A percentile compares a stretch with the other conserved stretches of the same genome.
Evolutionary conservation across 2,888 invertebrate species (phyloP).

Genomic region (Drosophila koepferae): DNA sequence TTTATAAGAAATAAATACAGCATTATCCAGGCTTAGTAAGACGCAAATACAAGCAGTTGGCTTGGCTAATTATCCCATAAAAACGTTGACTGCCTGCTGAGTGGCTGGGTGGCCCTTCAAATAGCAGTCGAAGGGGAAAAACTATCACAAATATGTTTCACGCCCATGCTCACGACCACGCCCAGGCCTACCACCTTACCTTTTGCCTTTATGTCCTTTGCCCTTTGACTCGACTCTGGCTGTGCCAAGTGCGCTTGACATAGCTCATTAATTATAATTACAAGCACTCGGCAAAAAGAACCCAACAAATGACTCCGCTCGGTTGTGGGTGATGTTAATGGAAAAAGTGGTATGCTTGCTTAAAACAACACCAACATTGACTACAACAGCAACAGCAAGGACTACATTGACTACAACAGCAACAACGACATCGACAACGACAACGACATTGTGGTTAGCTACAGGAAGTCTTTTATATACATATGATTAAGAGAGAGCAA

Average conservation of each 20-base stretch:
- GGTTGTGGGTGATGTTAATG: conserved; percentile 10
- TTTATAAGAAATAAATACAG: not conserved
- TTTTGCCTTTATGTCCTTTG: not conserved
- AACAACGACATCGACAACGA: not conserved
- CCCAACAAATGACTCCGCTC: conserved; percentile 27
- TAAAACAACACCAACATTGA: not conserved
- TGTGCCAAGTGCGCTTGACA: conserved; percentile 49
- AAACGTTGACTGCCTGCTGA: conserved; percentile 39
- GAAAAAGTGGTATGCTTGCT: not conserved
- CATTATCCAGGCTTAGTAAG: not conserved
- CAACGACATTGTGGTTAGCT: conserved; percentile 34
- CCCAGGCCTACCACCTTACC: conserved; percentile 15
- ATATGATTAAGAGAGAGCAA: not conserved
- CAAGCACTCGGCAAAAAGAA: conserved; percentile 44
- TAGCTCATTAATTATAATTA: conserved; percentile 77
- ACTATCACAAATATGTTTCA: conserved; percentile 8
- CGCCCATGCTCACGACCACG: not conserved
- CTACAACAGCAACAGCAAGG: conserved; percentile 1
- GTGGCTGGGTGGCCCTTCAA: conserved; percentile 26
- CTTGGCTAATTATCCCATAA: conserved; percentile 58
- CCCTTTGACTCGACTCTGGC: conserved; percentile 28
- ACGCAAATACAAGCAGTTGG: conserved; percentile 11
- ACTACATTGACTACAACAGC: not conserved
- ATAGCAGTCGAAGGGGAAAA: conserved; percentile 14
- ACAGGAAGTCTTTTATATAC: conserved; percentile 17